Evolutionary conservation across 2,888 invertebrate species (phyloP), one percentile per base, ranked within the genome.

Genomic region (Uropetala carovei): DNA sequence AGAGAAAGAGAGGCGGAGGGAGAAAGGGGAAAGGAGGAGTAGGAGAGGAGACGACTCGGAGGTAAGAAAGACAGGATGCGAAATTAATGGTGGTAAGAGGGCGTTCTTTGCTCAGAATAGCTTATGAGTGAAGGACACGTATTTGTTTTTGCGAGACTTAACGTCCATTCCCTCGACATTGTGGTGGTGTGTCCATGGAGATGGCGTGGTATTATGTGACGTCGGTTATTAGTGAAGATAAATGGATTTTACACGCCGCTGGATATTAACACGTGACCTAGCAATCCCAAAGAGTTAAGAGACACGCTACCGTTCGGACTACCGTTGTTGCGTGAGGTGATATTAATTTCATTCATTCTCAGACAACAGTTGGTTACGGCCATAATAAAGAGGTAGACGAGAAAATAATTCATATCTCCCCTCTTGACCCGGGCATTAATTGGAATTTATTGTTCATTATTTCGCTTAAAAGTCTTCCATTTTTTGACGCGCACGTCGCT

Each of bases 41-140:
- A 59, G 27, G 86, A 86, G 86, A 27, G 30, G 86, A 30, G 59
- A 59, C 30, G 83, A 83, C 18, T 43, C 18, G 84, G n/a, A 56
- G 58, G 59, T n/a, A 59, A 58, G 89, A 89, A 89, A 89, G 89
- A 89, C 89, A 89, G 89, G 89, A 89, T 89, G 89, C 89, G 89
- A 89, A 89, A 89, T 89, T 68, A 89, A 89, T 89, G 89, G 89
- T 89, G 89, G 89, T 89, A 89, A 89, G 89, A 89, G 89, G 89
- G 89, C 89, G 89, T 89, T 89, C 89, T 89, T 89, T 89, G 89
- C 89, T 89, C 89, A 89, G 89, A 89, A 89, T 89, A 89, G 89
- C 89, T 89, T 89, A 89, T 89, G 89, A 89, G 89, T 89, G 89
- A 89, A 89, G 89, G 89, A 89, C 89, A 89, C 89, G 89, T 89